Evolutionary conservation across 92 coral and sea anemone genomes (phyloP), one percentile per base, ranked within the genome.

Genomic region (Micromussa lordhowensis): DNA sequence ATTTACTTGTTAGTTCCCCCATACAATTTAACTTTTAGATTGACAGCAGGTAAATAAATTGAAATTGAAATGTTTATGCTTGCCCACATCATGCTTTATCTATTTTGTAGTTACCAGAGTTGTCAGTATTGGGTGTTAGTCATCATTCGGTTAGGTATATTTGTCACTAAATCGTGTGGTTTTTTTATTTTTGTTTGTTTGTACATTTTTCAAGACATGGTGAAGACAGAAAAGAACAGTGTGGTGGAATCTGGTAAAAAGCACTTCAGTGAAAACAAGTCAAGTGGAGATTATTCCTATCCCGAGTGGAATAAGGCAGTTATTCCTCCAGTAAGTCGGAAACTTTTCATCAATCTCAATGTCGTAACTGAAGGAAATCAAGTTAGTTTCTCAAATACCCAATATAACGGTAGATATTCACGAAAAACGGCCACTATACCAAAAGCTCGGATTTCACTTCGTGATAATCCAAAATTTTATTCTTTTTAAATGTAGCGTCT

Each of bases 241-340:
- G 34, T 63, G 32, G 1, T 64, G 0, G 81, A 85, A 2, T 57
- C 91, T 18, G 26, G 84, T 29, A 89, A 86, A 36, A 89, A 82
- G 71, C 15, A 75, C 71, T 78, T 77, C 78, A 29, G 16, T 32
- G 88, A 70, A 11, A 73, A 48, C 70, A 68, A 49, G 21, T 83
- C 79, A 0, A 75, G 86, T 19, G 80, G 77, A 35, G 86, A 61
- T 63, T 29, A 85, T 26, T 73, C 83, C 44, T 88, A 72, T 38
- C 80, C 85, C 10, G 92, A 84, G 59, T 92, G 94, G 94, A 81
- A 57, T 74, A 53, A 31, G 29, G 11, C 29, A 4, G 77, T 82
- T 15, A 82, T 91, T 58, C 94, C 94, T 70, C 35, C 51, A 40
- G 94, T 91, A 35, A 81, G 86, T 77, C 44, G 70, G 36, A 19